Conservation (phyloP, 2,888 invertebrate genomes). For the Asteroscopus sphinx region DNA sequence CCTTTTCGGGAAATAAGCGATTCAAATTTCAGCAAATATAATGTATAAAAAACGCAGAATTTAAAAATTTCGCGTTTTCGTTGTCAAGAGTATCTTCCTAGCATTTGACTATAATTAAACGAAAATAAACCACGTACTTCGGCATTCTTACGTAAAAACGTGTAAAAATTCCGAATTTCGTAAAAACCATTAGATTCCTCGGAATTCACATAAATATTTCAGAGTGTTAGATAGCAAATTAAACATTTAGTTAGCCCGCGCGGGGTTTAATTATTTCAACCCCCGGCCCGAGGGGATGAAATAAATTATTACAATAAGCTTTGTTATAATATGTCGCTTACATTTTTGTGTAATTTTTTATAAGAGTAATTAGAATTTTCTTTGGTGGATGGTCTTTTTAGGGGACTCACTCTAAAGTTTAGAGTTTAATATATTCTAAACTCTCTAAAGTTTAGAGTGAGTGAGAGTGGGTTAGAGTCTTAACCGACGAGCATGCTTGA, state of each 20-base stretch:
- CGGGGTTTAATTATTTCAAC: constrained; percentile 42
- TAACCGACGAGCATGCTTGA: no score
- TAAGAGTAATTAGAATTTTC: constrained; percentile 1
- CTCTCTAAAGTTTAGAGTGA: no score
- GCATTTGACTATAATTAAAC: constrained; percentile 8
- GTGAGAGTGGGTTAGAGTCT: no score
- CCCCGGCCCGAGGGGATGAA: constrained; percentile 13
- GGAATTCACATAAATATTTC: constrained; percentile 41
- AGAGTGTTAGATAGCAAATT: constrained; percentile 36
- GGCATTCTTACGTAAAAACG: constrained; percentile 10
- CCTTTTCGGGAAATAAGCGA: no score
- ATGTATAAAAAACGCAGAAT: no score
- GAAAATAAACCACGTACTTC: constrained; percentile 18
- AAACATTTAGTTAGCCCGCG: constrained; percentile 28
- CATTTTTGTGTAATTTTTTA: constrained; percentile 17
- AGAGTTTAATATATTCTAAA: no score
- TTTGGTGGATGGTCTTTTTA: background rate
- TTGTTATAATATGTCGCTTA: constrained; percentile 14
- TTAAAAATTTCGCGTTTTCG: no score
- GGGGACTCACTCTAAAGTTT: no score
- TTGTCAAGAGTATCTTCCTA: no score
- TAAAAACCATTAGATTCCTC: constrained; percentile 23
- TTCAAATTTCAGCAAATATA: no score
- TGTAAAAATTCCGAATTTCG: constrained; percentile 23
- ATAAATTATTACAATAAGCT: constrained; percentile 34